phyloP scores from a whole-genome alignment of 2,888 invertebrate genomes.

The Sipha maydis region DNA sequence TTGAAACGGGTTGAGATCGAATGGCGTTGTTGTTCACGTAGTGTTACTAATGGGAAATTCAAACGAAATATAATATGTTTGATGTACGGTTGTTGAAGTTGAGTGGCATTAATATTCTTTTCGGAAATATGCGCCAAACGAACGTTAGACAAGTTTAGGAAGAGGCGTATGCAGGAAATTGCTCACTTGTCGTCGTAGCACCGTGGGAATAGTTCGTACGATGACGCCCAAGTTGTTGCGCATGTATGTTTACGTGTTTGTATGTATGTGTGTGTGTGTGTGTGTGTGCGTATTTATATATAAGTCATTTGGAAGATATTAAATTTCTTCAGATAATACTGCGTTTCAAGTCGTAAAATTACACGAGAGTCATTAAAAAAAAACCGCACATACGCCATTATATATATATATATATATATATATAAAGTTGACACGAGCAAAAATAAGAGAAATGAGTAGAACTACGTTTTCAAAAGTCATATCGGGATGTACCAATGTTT shows the following conservation, averaged over 20 bases:
- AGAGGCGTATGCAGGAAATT: not conserved
- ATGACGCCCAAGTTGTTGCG: no score
- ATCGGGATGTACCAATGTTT: not conserved
- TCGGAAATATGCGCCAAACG: not conserved
- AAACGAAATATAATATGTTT: not conserved
- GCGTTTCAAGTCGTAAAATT: not conserved
- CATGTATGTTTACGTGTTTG: not conserved
- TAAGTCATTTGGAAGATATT: not conserved
- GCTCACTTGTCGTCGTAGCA: not conserved
- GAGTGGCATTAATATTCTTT: not conserved
- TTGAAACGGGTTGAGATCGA: not conserved
- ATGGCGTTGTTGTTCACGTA: not conserved
- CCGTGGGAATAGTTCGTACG: not conserved
- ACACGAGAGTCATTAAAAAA: not conserved
- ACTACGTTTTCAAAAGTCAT: not conserved
- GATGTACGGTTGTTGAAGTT: not conserved
- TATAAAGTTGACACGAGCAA: not conserved
- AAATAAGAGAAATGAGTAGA: not conserved
- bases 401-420: no score
- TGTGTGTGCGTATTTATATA: not conserved
- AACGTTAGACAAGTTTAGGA: not conserved
- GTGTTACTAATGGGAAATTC: not conserved
- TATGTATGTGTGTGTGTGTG: not conserved
- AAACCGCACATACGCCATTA: not conserved
- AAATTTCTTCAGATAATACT: not conserved